phyloP scores from a whole-genome alignment of 2,888 invertebrate genomes.

The Hypselothyrea guttata region DNA sequence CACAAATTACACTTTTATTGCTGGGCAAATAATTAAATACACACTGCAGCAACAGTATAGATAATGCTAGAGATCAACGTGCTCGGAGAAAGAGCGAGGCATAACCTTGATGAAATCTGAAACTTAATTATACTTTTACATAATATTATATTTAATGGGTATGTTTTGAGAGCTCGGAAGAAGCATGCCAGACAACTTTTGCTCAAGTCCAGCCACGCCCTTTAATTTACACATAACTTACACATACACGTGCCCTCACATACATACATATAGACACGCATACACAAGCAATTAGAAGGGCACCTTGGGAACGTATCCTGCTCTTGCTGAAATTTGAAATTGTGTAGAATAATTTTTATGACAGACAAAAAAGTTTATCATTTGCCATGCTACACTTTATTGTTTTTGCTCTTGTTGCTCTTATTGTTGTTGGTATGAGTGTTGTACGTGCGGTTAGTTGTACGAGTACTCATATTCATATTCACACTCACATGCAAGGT shows the following conservation, averaged over 20 bases:
- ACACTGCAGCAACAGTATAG: not conserved
- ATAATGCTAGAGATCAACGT: no score
- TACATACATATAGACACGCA: conserved; percentile 18
- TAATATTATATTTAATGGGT: no score
- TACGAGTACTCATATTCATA: no score
- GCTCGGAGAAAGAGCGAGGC: no score
- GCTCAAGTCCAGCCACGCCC: conserved; percentile 33
- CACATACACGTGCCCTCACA: conserved; percentile 16
- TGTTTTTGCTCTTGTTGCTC: conserved; percentile 50
- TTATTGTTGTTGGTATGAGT: conserved; percentile 18
- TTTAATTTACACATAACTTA: conserved; percentile 25
- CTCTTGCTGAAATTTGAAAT: conserved; percentile 38
- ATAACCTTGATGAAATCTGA: not conserved
- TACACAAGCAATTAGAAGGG: conserved; percentile 30
- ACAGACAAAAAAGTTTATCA: conserved; percentile 76
- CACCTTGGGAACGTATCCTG: conserved; percentile 31
- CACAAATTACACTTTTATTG: no score
- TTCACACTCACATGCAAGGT: conserved; percentile 16
- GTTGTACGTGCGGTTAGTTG: conserved; percentile 18
- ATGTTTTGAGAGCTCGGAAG: conserved; percentile 7
- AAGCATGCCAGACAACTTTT: conserved; percentile 18
- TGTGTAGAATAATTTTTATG: conserved; percentile 63
- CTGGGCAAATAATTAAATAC: no score
- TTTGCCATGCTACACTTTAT: conserved; percentile 69
- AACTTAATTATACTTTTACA: not conserved